Percentiles rank a stretch among this genome's conserved stretches.
Conservation (phyloP, 2,113 vertebrate species). For the Pagrus major region DNA sequence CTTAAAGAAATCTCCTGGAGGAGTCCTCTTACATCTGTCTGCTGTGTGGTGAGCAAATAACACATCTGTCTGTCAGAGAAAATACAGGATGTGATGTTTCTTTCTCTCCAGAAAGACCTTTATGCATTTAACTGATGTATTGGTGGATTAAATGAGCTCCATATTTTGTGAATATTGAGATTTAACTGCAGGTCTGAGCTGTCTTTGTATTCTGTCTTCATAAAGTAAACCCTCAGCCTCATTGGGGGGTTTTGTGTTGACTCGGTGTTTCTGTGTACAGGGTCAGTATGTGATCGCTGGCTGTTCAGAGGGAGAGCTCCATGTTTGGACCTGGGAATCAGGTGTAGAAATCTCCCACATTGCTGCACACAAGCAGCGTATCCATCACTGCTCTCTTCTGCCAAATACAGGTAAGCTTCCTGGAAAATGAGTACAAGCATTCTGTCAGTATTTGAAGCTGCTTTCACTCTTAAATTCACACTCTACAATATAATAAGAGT, state of each 20-base stretch:
- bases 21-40: conserved; percentile 83
- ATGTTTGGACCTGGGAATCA: conserved; percentile 86
- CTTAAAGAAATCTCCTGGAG: conserved; percentile 83
- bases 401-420: conserved; percentile 45
- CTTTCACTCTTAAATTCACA: not conserved
- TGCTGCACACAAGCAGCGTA: conserved; percentile 81
- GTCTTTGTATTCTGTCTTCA: too few species aligned
- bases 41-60: conserved; percentile 81
- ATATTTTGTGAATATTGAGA: not conserved
- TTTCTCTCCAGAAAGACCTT: not conserved
- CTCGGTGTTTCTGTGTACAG: conserved; percentile 66
- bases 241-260: not conserved
- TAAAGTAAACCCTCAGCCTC: not conserved
- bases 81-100: not conserved
- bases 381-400: conserved; percentile 82
- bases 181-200: not conserved
- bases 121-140: not conserved
- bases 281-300: conserved; percentile 83
- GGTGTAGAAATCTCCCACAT: conserved; percentile 87
- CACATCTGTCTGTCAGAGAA: not conserved
- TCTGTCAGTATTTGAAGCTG: not conserved
- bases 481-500: too few species aligned
- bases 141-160: not conserved
- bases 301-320: conserved; percentile 84
- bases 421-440: not conserved